Evolutionary conservation across 2,797 vertebrate genomes (phyloP).

Genomic region (Menidia menidia): DNA sequence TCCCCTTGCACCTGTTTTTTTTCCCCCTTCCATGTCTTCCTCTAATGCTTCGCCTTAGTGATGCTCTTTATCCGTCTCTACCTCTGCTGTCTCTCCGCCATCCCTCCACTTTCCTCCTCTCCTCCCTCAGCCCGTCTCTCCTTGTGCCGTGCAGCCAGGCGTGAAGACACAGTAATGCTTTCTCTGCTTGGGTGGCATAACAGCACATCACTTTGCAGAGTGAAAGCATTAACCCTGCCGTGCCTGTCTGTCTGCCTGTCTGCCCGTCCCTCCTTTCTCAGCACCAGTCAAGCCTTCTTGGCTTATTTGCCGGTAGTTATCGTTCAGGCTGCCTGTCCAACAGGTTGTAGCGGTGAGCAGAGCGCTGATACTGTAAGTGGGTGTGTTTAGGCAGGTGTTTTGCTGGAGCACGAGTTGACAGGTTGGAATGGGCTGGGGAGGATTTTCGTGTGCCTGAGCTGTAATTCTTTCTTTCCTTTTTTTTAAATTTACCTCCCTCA

Average conservation of each 20-base stretch:
- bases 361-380: constrained; percentile 64
- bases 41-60: constrained; percentile 41
- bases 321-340: constrained; percentile 61
- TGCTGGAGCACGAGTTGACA: constrained; percentile 59
- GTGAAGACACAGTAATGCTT: constrained; percentile 83
- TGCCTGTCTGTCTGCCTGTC: constrained; percentile 61
- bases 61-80: constrained; percentile 44
- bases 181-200: constrained; percentile 83
- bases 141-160: constrained; percentile 75
- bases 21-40: constrained; percentile 28
- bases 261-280: constrained; percentile 61
- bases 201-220: constrained; percentile 81
- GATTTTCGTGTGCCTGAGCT: constrained; percentile 38
- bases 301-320: constrained; percentile 63
- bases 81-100: constrained; percentile 45
- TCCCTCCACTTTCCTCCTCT: constrained; percentile 50
- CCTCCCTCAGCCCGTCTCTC: constrained; percentile 58
- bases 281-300: constrained; percentile 61
- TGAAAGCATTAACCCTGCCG: constrained; percentile 78
- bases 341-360: constrained; percentile 72
- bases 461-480: constrained; percentile 41
- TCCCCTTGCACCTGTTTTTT: constrained; percentile 20
- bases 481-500: constrained; percentile 58
- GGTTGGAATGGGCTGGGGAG: constrained; percentile 51
- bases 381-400: constrained; percentile 64